Evolutionary conservation across 2,888 invertebrate genomes (phyloP).

Genomic region (Melanchra persicariae): DNA sequence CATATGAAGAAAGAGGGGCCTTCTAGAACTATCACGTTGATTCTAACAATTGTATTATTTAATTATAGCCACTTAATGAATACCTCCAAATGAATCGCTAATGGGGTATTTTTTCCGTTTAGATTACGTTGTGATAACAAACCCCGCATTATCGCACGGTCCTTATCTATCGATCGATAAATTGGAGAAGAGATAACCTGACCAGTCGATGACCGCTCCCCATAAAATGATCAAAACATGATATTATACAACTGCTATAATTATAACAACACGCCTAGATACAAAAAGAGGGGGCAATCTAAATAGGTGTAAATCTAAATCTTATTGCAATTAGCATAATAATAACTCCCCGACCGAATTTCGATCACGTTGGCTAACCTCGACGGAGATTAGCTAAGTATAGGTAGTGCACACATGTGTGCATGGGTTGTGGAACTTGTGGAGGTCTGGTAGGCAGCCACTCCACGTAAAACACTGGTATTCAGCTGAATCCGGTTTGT

Average conservation of each 20-base stretch:
- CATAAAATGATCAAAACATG: background rate
- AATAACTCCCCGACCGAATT: too few relatives aligned
- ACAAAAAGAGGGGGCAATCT: too few relatives aligned
- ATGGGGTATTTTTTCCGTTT: slow-evolving; percentile 25
- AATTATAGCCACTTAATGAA: background rate
- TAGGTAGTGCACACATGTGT: too few relatives aligned
- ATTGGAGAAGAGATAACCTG: background rate
- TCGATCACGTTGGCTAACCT: too few relatives aligned
- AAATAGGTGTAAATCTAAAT: too few relatives aligned
- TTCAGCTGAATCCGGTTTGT: too few relatives aligned
- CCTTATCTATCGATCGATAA: slow-evolving; percentile 3
- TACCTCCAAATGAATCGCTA: slow-evolving; percentile 17
- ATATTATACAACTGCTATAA: background rate
- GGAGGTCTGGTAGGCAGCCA: too few relatives aligned
- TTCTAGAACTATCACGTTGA: background rate
- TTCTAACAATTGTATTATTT: slow-evolving; percentile 12
- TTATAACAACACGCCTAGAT: too few relatives aligned
- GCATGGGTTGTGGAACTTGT: too few relatives aligned
- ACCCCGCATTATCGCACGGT: background rate
- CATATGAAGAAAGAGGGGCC: background rate
- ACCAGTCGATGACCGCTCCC: background rate
- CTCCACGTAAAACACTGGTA: too few relatives aligned
- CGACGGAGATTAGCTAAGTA: too few relatives aligned
- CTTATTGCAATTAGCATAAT: too few relatives aligned
- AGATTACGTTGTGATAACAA: slow-evolving; percentile 15